phyloP scores from a whole-genome alignment of 2,888 invertebrate genomes.

The Drosophila borborema region DNA sequence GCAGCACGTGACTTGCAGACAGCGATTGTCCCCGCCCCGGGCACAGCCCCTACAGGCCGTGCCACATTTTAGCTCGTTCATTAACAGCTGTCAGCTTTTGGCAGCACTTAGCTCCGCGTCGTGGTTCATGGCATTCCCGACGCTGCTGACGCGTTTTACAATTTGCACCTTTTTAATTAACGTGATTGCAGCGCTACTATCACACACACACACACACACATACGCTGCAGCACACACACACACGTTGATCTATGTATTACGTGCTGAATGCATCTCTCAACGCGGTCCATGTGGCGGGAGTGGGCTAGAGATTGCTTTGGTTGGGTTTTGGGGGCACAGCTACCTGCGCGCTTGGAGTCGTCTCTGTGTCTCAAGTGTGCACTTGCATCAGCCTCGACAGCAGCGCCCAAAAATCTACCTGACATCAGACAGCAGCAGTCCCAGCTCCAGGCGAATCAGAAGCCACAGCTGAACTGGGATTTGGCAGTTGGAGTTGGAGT shows the following conservation, averaged over 20 bases:
- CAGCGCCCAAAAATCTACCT: conserved; percentile 48
- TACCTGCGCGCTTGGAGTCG: conserved; percentile 41
- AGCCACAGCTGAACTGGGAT: conserved; percentile 50
- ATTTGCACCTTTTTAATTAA: conserved; percentile 84
- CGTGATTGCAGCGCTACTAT: conserved; percentile 78
- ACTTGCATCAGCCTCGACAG: conserved; percentile 61
- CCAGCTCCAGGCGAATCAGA: conserved; percentile 31
- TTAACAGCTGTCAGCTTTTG: conserved; percentile 83
- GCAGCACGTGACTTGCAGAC: conserved; percentile 72
- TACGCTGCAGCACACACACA: conserved; percentile 2
- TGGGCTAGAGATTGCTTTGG: conserved; percentile 14
- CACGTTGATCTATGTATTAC: conserved; percentile 81
- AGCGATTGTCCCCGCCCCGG: conserved; percentile 3
- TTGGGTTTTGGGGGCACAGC: conserved; percentile 24
- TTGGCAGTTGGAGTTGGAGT: conserved; percentile 16
- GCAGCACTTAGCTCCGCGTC: conserved; percentile 69
- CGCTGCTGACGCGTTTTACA: conserved; percentile 76
- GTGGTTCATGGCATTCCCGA: conserved; percentile 62
- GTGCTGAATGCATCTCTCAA: conserved; percentile 76
- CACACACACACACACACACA: conserved; percentile 19
- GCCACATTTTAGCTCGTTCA: conserved; percentile 73
- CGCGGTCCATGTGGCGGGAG: conserved; percentile 42
- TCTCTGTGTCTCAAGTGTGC: conserved; percentile 74
- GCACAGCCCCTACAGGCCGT: not conserved
- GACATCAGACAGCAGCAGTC: conserved; percentile 19